phyloP scores from a whole-genome alignment of 2,113 vertebrate species.

The Phalacrocorax carbo region DNA sequence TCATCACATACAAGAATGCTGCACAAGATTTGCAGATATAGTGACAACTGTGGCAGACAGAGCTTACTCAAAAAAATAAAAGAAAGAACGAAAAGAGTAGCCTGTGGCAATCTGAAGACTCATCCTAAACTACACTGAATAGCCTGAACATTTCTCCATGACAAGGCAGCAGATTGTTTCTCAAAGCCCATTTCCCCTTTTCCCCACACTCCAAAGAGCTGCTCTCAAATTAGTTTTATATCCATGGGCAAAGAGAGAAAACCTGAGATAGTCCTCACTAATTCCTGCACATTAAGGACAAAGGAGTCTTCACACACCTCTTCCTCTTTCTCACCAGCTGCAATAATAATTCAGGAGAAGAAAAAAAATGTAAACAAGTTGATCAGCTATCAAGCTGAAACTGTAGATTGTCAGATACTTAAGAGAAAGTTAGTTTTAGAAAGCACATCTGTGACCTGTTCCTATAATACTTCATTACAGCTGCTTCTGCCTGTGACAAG shows the following conservation, averaged over 20 bases:
- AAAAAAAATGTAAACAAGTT: background rate
- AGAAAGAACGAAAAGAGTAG: background rate
- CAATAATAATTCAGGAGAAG: background rate
- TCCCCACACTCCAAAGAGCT: background rate
- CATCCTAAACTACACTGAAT: background rate
- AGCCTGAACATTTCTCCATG: background rate
- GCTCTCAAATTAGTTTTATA: background rate
- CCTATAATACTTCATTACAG: background rate
- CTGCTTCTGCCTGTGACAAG: constrained; percentile 16
- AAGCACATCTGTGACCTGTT: background rate
- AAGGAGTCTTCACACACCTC: background rate
- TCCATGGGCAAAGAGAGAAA: background rate
- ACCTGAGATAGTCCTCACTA: background rate
- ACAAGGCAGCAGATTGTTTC: background rate
- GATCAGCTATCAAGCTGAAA: background rate
- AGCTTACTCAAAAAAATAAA: background rate
- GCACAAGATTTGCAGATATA: background rate
- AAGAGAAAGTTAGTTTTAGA: background rate
- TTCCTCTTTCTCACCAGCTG: background rate
- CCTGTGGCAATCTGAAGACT: background rate
- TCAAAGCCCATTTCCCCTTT: background rate
- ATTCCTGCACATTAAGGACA: background rate
- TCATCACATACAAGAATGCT: background rate
- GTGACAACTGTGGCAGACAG: background rate
- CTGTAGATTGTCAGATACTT: background rate